Conservation (phyloP, 2,888 invertebrate genomes). For the Sylvicola cinctus region DNA sequence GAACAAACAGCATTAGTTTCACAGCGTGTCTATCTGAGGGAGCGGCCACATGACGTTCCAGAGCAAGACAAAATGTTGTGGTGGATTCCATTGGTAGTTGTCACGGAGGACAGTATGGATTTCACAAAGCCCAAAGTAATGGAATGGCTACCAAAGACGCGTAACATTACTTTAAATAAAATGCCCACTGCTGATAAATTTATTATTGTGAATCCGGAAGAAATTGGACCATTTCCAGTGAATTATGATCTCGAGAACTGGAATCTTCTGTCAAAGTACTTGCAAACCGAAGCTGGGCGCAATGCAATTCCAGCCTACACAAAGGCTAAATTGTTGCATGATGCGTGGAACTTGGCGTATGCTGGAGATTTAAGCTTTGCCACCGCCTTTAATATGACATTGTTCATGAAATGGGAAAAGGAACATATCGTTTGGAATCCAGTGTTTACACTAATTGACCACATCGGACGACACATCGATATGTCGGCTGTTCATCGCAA, state of each 20-base stretch:
- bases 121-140: conserved; percentile 34
- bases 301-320: conserved; percentile 45
- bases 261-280: conserved; percentile 45
- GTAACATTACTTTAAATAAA: conserved; percentile 29
- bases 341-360: conserved; percentile 58
- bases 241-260: conserved; percentile 63
- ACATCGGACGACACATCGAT: conserved; percentile 53
- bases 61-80: conserved; percentile 48
- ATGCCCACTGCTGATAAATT: conserved; percentile 38
- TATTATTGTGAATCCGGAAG: conserved; percentile 63
- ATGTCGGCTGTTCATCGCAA: conserved; percentile 41
- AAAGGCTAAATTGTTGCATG: conserved; percentile 51
- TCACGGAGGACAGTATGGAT: conserved; percentile 34
- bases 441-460: conserved; percentile 64
- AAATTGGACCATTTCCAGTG: conserved; percentile 66
- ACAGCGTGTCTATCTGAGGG: conserved; percentile 46
- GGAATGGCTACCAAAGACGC: conserved; percentile 40
- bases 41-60: conserved; percentile 49
- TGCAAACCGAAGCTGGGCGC: conserved; percentile 33
- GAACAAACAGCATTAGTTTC: conserved; percentile 35
- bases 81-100: conserved; percentile 51
- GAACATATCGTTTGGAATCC: conserved; percentile 66
- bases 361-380: conserved; percentile 56
- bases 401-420: conserved; percentile 50
- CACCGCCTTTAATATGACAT: conserved; percentile 57